Percentiles rank a stretch among this genome's conserved stretches.
Evolutionary conservation across 2,113 vertebrate species (phyloP).

Genomic region (Pterocles burchelli): DNA sequence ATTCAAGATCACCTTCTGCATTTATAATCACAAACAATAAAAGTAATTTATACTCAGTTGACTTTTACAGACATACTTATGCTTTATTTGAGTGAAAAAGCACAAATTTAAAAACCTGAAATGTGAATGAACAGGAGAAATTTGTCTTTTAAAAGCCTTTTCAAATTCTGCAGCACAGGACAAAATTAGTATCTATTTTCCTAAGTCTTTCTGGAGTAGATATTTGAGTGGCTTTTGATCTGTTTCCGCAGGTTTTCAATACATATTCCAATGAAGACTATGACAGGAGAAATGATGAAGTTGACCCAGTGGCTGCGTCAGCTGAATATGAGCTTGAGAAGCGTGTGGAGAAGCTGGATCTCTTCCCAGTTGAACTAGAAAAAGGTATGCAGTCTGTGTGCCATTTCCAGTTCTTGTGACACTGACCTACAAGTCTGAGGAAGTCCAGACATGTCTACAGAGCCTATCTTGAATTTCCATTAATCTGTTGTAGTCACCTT

Average conservation of each 20-base stretch:
- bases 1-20: background rate
- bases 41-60: background rate
- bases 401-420: background rate
- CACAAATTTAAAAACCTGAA: background rate
- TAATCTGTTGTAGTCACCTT: background rate
- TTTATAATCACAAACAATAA: background rate
- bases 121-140: background rate
- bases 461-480: background rate
- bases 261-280: slow-evolving; percentile 98
- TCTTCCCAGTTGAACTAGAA: slow-evolving; percentile 96
- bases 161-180: background rate
- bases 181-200: background rate
- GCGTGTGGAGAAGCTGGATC: slow-evolving; percentile 96
- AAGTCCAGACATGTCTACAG: background rate
- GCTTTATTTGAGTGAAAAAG: background rate
- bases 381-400: slow-evolving; percentile 81
- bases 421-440: background rate
- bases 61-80: background rate
- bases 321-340: slow-evolving; percentile 98
- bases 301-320: slow-evolving; percentile 96
- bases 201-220: background rate
- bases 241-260: slow-evolving; percentile 88
- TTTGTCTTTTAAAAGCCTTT: background rate
- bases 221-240: background rate
- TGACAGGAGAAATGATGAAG: slow-evolving; percentile 94